Conservation (phyloP, 2,797 vertebrate genomes). For the Rhinella marina region DNA sequence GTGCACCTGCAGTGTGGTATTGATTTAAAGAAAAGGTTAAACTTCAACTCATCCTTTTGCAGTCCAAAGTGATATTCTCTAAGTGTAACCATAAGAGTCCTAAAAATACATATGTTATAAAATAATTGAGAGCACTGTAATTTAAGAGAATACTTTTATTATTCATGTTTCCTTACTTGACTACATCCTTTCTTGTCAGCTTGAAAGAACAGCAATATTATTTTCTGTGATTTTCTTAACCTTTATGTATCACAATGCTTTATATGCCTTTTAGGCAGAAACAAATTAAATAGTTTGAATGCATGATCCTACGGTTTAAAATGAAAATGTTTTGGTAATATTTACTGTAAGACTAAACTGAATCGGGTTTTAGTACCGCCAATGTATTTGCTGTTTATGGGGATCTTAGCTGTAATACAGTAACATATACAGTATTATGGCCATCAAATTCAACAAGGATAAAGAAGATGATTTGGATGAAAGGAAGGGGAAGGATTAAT, state of each 20-base stretch:
- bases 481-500: too few relatives aligned
- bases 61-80: slow-evolving; percentile 11
- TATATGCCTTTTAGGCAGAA: not conserved
- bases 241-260: not conserved
- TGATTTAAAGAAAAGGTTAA: slow-evolving; percentile 37
- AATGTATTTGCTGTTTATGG: too few relatives aligned
- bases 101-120: slow-evolving; percentile 16
- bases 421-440: too few relatives aligned
- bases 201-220: not conserved
- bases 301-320: not conserved
- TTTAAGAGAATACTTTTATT: slow-evolving; percentile 3
- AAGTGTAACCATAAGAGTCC: not conserved
- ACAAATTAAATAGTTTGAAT: not conserved
- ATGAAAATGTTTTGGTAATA: not conserved
- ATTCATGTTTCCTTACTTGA: slow-evolving; percentile 1
- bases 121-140: not conserved
- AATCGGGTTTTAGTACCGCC: too few relatives aligned
- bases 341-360: too few relatives aligned
- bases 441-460: too few relatives aligned
- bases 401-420: too few relatives aligned
- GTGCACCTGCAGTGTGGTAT: slow-evolving; percentile 32
- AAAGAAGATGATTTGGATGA: too few relatives aligned
- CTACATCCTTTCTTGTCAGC: not conserved
- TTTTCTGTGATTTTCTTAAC: not conserved
- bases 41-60: slow-evolving; percentile 19